A percentile compares a stretch with the other conserved stretches of the same genome.
phyloP scores from a whole-genome alignment of 2,113 vertebrate species.

The Chamaea fasciata region DNA sequence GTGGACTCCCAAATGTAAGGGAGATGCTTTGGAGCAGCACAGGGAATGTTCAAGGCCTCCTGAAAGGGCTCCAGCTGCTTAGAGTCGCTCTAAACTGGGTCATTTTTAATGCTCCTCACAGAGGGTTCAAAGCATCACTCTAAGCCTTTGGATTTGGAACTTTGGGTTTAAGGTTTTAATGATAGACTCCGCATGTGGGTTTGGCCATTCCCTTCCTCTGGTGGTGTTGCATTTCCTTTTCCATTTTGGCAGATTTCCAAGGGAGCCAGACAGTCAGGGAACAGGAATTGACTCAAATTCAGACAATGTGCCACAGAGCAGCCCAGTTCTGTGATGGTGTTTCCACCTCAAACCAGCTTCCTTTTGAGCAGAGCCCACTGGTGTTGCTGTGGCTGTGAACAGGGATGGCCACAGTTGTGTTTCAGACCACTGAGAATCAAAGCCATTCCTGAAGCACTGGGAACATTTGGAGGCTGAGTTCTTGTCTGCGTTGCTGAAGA shows the following conservation, averaged over 20 bases:
- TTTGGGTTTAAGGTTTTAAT: background rate
- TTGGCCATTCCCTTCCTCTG: background rate
- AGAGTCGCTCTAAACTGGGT: background rate
- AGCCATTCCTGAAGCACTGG: background rate
- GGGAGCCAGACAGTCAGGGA: background rate
- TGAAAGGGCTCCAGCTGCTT: background rate
- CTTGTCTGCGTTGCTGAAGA: background rate
- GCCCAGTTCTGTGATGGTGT: background rate
- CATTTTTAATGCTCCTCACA: background rate
- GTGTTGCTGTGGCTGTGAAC: background rate
- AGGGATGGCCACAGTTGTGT: background rate
- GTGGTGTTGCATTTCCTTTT: background rate
- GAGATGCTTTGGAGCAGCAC: background rate
- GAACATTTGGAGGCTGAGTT: background rate
- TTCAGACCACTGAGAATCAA: background rate
- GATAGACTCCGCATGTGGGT: background rate
- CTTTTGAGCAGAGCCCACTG: background rate
- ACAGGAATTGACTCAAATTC: background rate
- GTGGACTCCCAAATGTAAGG: background rate
- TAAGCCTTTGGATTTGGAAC: background rate
- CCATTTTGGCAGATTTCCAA: background rate
- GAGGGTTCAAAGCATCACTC: background rate
- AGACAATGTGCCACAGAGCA: background rate
- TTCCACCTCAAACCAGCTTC: background rate
- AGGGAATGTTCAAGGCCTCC: background rate